phyloP scores from a whole-genome alignment of 2,113 vertebrate species.

The Muntiacus muntjak region DNA sequence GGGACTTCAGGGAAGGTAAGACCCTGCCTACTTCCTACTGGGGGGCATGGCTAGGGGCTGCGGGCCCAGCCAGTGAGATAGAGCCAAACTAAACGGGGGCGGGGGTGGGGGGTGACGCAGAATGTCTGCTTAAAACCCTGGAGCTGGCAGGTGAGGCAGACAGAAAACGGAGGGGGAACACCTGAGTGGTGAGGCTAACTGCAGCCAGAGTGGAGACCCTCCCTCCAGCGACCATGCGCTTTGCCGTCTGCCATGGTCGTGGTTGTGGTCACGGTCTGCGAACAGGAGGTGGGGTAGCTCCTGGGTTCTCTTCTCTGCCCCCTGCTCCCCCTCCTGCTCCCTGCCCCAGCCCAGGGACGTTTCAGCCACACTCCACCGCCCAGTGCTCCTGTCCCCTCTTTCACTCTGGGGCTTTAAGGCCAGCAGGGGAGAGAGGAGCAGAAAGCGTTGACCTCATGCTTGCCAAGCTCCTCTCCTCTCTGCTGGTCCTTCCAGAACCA shows the following conservation, averaged over 20 bases:
- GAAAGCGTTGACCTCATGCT: background rate
- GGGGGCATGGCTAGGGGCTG: too few species aligned
- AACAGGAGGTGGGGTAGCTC: background rate
- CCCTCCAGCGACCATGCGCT: background rate
- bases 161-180: background rate
- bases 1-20: conserved; percentile 91
- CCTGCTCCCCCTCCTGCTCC: background rate
- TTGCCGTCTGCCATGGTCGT: background rate
- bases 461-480: background rate
- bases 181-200: background rate
- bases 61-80: background rate
- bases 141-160: background rate
- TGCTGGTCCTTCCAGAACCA: background rate
- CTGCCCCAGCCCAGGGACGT: too few species aligned
- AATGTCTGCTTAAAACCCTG: background rate
- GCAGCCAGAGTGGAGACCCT: background rate
- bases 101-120: accelerated
- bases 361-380: background rate
- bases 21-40: background rate
- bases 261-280: background rate
- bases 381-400: background rate
- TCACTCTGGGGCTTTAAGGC: background rate
- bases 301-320: background rate
- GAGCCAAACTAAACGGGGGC: background rate
- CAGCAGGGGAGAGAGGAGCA: background rate